Conservation (phyloP, 64 coral and sea anemone species). For the Stylophora pistillata region DNA sequence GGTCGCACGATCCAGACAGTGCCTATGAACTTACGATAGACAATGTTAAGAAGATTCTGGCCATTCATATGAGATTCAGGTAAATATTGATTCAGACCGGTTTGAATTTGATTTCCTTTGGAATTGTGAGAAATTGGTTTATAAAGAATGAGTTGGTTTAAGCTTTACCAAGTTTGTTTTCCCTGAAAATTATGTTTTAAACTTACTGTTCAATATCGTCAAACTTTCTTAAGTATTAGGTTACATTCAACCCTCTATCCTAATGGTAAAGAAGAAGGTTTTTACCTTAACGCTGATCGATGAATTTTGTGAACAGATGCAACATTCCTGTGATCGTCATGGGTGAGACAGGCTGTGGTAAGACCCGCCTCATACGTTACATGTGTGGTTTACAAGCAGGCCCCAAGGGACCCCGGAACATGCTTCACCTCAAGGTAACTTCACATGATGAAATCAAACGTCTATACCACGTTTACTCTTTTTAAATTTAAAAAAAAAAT, state of each 20-base stretch:
- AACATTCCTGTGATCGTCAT: slow-evolving; percentile 63
- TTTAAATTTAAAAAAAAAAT: not conserved
- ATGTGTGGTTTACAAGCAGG: slow-evolving; percentile 63
- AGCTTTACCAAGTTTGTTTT: too few relatives aligned
- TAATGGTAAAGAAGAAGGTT: not conserved
- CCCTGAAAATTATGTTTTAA: too few relatives aligned
- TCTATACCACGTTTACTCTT: too few relatives aligned
- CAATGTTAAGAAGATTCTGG: too few relatives aligned
- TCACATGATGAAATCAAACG: not conserved
- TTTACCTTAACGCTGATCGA: not conserved
- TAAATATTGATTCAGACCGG: not conserved
- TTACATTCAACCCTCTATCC: too few relatives aligned
- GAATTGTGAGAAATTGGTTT: too few relatives aligned
- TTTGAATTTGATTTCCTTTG: too few relatives aligned
- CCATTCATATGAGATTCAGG: slow-evolving; percentile 77
- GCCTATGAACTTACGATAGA: slow-evolving; percentile 71
- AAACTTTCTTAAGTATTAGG: too few relatives aligned
- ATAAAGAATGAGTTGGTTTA: too few relatives aligned
- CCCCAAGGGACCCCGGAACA: slow-evolving; percentile 13
- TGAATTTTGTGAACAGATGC: slow-evolving; percentile 13
- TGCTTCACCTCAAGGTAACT: slow-evolving; percentile 52
- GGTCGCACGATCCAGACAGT: slow-evolving; percentile 41
- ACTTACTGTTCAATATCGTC: too few relatives aligned
- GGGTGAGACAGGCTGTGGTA: slow-evolving; percentile 73
- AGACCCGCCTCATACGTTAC: too few relatives aligned